These are phyloP conservation scores for Catajapyx aquilonaris DNA, from an alignment of 1,140 invertebrate species.

Conservation along the genomic window DNA sequence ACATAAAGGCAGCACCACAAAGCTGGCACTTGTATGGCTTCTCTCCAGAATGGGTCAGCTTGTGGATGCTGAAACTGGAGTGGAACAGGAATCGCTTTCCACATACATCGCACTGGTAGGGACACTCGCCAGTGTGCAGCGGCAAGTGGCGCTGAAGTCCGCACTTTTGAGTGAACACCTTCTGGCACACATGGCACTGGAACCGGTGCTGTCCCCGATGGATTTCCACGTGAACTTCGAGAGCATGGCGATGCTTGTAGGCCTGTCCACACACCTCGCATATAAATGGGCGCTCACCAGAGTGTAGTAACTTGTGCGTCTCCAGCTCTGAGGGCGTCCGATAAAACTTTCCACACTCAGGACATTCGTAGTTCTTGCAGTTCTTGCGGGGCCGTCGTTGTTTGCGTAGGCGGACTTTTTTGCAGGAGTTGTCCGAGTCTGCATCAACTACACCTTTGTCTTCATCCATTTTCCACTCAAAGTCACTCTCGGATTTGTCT, in stretches of 20 bases:
- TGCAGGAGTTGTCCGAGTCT: too few relatives aligned
- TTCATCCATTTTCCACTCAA: too few relatives aligned
- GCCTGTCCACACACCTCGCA: slow-evolving; percentile 39
- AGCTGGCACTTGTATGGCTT: slow-evolving; percentile 13
- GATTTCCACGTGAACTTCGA: slow-evolving; percentile 39
- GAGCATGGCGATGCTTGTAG: slow-evolving; percentile 37
- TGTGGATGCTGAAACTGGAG: slow-evolving; percentile 24
- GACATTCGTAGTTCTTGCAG: slow-evolving; percentile 15
- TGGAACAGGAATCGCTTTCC: slow-evolving; percentile 45
- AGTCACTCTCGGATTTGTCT: too few relatives aligned
- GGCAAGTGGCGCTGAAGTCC: slow-evolving; percentile 38
- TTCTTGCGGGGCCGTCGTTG: background rate
- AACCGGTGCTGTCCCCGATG: slow-evolving; percentile 46
- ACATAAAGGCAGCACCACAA: slow-evolving; percentile 13
- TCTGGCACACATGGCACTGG: slow-evolving; percentile 50
- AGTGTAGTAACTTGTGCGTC: slow-evolving; percentile 22
- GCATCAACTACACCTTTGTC: too few relatives aligned
- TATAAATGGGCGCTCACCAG: slow-evolving; percentile 22
- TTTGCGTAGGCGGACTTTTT: background rate
- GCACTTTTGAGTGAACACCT: slow-evolving; percentile 45
- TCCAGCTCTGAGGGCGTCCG: slow-evolving; percentile 20
- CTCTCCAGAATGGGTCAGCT: slow-evolving; percentile 14
- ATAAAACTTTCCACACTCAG: slow-evolving; percentile 21
- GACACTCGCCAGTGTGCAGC: slow-evolving; percentile 31
- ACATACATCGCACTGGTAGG: slow-evolving; percentile 35